Percentiles rank a stretch among this genome's conserved stretches.
Evolutionary conservation across 2,113 vertebrate genomes (phyloP).

Genomic region (Trinectes maculatus): DNA sequence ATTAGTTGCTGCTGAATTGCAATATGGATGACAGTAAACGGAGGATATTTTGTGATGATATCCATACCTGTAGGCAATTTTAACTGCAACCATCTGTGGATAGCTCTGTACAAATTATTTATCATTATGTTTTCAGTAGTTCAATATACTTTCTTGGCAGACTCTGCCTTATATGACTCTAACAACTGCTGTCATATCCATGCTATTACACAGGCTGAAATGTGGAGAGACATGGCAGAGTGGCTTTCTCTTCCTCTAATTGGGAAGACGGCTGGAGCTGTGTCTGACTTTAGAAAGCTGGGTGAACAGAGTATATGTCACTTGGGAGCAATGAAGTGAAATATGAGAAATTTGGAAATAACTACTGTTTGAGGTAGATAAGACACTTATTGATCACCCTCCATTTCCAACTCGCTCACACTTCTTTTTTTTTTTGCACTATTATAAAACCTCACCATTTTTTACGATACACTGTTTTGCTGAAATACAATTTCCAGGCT

Average conservation of each 20-base stretch:
- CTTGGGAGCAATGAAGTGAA: slow-evolving; percentile 67
- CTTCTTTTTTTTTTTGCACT: background rate
- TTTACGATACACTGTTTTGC: slow-evolving; percentile 20
- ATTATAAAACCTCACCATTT: slow-evolving; percentile 23
- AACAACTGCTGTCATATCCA: slow-evolving; percentile 41
- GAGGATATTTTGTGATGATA: background rate
- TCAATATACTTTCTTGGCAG: slow-evolving; percentile 27
- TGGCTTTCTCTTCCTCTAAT: slow-evolving; percentile 66
- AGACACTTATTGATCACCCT: slow-evolving; percentile 50
- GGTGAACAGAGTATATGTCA: slow-evolving; percentile 60
- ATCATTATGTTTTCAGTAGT: slow-evolving; percentile 39
- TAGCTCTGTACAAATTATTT: slow-evolving; percentile 44
- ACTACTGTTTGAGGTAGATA: slow-evolving; percentile 38
- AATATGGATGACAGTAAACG: slow-evolving; percentile 17
- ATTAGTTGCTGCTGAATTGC: background rate
- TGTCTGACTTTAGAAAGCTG: slow-evolving; percentile 53
- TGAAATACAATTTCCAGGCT: slow-evolving; percentile 15
- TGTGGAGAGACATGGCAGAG: slow-evolving; percentile 27
- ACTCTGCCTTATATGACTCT: slow-evolving; percentile 33
- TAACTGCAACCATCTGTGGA: slow-evolving; percentile 19
- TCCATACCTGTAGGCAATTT: slow-evolving; percentile 3
- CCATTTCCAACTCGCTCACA: slow-evolving; percentile 46
- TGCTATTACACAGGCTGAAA: slow-evolving; percentile 50
- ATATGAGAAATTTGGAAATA: slow-evolving; percentile 62
- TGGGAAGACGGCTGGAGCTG: slow-evolving; percentile 52